Conservation (phyloP, 1,140 invertebrate genomes). For the Drosophila biarmipes region DNA sequence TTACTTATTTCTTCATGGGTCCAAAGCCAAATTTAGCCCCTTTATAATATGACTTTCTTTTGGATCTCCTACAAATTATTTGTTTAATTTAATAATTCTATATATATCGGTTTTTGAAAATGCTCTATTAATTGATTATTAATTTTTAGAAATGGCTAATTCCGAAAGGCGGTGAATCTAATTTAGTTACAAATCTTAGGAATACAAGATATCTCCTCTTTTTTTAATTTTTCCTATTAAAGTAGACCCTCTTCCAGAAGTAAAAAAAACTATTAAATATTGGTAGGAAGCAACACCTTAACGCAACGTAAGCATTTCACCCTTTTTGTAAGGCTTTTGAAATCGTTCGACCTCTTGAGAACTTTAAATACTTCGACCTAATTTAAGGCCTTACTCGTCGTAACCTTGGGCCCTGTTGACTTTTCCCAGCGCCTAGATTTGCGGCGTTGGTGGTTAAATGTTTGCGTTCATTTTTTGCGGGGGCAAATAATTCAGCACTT, state of each 20-base stretch:
- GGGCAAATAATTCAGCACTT: constrained; percentile 64
- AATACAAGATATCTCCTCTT: too few species aligned
- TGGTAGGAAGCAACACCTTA: neutral
- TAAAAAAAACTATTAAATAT: neutral
- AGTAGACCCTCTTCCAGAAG: neutral
- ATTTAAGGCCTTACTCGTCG: neutral
- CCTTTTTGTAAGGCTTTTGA: neutral
- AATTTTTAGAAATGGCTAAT: too few species aligned
- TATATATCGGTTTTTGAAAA: too few species aligned
- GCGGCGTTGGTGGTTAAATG: constrained; percentile 26
- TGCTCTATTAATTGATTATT: too few species aligned
- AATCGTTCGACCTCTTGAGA: neutral
- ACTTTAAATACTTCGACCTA: constrained; percentile 6
- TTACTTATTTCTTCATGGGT: too few species aligned
- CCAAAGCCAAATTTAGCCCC: too few species aligned
- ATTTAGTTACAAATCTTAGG: too few species aligned
- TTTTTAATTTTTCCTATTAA: too few species aligned
- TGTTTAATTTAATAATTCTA: too few species aligned
- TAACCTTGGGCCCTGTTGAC: constrained; percentile 56
- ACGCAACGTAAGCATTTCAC: neutral
- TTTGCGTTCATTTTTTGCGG: constrained; percentile 28
- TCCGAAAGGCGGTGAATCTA: too few species aligned
- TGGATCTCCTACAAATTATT: too few species aligned
- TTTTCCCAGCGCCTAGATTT: constrained; percentile 64
- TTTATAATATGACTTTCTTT: too few species aligned